These are phyloP conservation scores for Trichoplusia ni DNA, from an alignment of 1,140 invertebrate species.

Conservation along the genomic window DNA sequence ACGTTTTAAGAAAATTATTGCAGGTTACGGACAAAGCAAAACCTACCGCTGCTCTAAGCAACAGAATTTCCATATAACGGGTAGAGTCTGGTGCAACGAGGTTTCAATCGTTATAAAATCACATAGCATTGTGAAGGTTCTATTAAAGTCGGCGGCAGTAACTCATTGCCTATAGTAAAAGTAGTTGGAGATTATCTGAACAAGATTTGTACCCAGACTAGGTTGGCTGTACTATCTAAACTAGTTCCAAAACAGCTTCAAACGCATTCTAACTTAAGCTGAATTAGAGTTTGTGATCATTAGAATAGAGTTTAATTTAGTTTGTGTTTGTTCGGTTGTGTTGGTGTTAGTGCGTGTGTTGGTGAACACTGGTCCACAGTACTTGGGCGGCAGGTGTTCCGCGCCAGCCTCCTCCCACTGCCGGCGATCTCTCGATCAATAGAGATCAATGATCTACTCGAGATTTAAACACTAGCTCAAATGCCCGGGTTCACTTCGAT, in stretches of 20 bases:
- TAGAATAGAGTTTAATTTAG: slow-evolving; percentile 44
- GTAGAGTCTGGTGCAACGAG: slow-evolving; percentile 7
- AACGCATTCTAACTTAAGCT: background rate
- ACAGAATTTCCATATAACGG: slow-evolving; percentile 15
- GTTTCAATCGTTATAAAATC: slow-evolving; percentile 30
- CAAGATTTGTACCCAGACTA: slow-evolving; percentile 72
- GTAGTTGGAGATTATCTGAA: slow-evolving; percentile 71
- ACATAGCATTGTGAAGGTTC: slow-evolving; percentile 52
- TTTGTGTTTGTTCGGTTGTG: slow-evolving; percentile 10
- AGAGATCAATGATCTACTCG: slow-evolving; percentile 74
- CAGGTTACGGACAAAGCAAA: background rate
- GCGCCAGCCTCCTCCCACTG: slow-evolving; percentile 73
- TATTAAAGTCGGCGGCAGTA: slow-evolving; percentile 51
- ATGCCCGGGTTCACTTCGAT: slow-evolving; percentile 38
- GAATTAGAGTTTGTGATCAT: slow-evolving; percentile 47
- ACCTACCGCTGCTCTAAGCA: background rate
- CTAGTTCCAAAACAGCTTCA: slow-evolving; percentile 33
- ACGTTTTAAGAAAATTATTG: too few relatives aligned
- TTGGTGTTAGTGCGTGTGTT: slow-evolving; percentile 21
- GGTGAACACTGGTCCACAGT: slow-evolving; percentile 67
- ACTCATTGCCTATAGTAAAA: slow-evolving; percentile 65
- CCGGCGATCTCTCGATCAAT: slow-evolving; percentile 60
- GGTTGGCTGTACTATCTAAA: slow-evolving; percentile 50
- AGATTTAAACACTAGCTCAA: slow-evolving; percentile 67
- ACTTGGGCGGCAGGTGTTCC: slow-evolving; percentile 79